A percentile compares a stretch with the other conserved stretches of the same genome.
Conservation (phyloP, 2,113 vertebrate species). For the Oxyruncus cristatus region DNA sequence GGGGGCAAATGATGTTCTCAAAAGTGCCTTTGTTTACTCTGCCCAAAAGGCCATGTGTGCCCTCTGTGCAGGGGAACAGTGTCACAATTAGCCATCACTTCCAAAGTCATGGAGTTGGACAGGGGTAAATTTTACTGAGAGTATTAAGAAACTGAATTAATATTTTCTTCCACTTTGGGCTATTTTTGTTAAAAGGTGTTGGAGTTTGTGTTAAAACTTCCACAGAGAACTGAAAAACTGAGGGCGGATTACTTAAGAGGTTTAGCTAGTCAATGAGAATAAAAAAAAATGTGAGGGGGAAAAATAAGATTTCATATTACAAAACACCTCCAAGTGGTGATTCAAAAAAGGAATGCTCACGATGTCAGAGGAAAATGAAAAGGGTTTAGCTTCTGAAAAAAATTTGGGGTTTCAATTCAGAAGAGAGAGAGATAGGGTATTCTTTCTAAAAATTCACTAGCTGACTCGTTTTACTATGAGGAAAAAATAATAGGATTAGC, state of each 20-base stretch:
- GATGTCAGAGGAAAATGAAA: background rate
- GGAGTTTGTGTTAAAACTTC: background rate
- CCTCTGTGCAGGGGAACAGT: background rate
- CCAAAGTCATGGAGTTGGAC: background rate
- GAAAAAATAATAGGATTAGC: background rate
- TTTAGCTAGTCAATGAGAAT: background rate
- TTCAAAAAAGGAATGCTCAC: background rate
- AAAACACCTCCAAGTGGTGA: background rate
- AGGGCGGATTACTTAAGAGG: background rate
- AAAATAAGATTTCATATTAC: background rate
- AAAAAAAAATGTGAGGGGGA: fast-evolving
- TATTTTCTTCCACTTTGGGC: background rate
- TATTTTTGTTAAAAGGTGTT: background rate
- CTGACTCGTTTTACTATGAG: background rate
- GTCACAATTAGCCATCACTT: background rate
- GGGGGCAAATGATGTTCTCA: background rate
- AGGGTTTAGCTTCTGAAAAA: background rate
- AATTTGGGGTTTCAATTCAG: background rate
- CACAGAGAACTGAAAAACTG: background rate
- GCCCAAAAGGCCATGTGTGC: background rate
- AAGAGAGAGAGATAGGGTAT: background rate
- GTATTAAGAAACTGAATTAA: background rate
- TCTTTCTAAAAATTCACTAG: background rate
- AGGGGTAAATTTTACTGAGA: background rate
- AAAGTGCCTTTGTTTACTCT: background rate